phyloP scores from a whole-genome alignment of 2,113 vertebrate species.

The Myodes glareolus region DNA sequence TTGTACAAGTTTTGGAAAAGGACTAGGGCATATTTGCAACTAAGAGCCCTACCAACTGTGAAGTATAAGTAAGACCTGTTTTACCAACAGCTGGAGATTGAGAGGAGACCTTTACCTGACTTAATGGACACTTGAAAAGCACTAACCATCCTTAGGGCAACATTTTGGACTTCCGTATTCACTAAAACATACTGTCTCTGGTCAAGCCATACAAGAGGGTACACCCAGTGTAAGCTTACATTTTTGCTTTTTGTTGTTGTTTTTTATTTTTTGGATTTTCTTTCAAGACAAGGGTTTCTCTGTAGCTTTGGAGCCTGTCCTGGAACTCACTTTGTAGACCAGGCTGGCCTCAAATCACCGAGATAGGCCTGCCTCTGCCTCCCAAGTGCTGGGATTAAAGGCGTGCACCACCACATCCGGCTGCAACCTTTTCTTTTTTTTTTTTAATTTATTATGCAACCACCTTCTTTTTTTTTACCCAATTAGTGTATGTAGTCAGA shows the following conservation, averaged over 20 bases:
- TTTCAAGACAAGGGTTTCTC: too few species aligned
- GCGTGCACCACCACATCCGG: too few species aligned
- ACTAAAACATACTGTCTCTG: not conserved
- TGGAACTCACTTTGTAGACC: too few species aligned
- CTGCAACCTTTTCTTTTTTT: too few species aligned
- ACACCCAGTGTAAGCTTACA: not conserved
- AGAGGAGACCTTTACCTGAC: not conserved
- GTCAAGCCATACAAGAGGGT: not conserved
- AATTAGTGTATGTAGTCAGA: not conserved
- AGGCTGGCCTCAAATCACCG: too few species aligned
- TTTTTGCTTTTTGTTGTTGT: not conserved
- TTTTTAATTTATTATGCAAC: not conserved
- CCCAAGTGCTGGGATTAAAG: not conserved
- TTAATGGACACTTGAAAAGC: slow-evolving; percentile 20
- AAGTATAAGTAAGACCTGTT: not conserved
- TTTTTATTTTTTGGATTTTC: too few species aligned
- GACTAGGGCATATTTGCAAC: not conserved
- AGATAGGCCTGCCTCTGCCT: not conserved
- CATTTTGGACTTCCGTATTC: not conserved
- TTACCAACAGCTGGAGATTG: not conserved
- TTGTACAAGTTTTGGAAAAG: slow-evolving; percentile 25
- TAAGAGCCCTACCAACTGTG: not conserved
- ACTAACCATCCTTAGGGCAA: slow-evolving; percentile 6
- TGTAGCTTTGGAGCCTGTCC: too few species aligned
- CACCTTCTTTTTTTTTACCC: not conserved